Base-by-base conservation (phyloP, 2,888 invertebrate species). In the Rhagonycha lutea region DNA sequence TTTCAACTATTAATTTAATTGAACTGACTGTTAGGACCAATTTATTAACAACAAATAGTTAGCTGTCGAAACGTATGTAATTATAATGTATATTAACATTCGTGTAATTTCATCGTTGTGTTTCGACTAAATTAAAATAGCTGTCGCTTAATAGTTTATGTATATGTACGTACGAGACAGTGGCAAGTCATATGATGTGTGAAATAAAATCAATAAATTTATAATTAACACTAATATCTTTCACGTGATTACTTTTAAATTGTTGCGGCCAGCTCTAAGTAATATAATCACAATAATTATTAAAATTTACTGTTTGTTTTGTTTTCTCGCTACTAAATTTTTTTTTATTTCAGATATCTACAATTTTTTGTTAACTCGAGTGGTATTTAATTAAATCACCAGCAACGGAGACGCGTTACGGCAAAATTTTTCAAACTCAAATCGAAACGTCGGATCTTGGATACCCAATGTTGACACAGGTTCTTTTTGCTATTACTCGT, bases 381-480 rank as follows among this genome's bases (percentile, higher is more conserved):
- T 29, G 26, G 24, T 14, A 32, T 60, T 61, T 14, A 11, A 18
- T 73, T 67, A 24, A 76, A 70, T 28, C 73, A 65, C 14, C 72
- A 69, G 77, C 72, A 67, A 77, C 77, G 77, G 74, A 74, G 77
- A 62, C 77, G 60, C 14, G 14, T 61, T 72, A 67, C 61, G 24
- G 74, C 47, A 70, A 69, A 63, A 62, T 61, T 72, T 60, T 72
- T 61, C 72, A 47, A 60, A 70, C 61, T 10, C 69, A 68, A 62
- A 18, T 84, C 84, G 85, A 83, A 82, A 86, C 86, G 86, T 84
- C 84, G 79, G 82, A 84, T 76, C 81, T 84, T 83, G 84, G 84
- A 77, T 86, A 87, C 83, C 87, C 87, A 85, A 87, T 87, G 87
- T 86, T 87, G 83, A 85, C 86, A 81, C 85, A 86, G 82, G 82